Conservation (phyloP, 2,113 vertebrate species). For the Nematolebias whitei region DNA sequence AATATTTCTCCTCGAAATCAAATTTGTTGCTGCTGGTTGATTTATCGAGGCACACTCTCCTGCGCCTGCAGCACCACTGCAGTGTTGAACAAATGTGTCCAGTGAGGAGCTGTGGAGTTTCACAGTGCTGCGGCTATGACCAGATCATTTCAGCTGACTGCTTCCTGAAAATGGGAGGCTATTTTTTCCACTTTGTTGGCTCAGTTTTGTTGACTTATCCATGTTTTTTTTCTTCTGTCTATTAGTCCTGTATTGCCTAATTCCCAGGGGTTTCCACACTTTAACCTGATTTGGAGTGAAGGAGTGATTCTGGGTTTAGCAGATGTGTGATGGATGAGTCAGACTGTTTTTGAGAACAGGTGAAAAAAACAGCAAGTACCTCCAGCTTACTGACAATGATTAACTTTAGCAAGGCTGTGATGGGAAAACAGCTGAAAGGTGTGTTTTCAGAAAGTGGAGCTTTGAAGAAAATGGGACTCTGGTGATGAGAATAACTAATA, state of each 20-base stretch:
- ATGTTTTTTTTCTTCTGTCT: conserved; percentile 2
- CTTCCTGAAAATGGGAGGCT: conserved; percentile 9
- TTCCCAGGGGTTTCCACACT: not conserved
- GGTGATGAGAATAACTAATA: conserved; percentile 13
- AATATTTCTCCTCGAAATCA: conserved; percentile 63
- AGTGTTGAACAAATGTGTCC: conserved; percentile 34
- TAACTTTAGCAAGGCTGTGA: conserved; percentile 12
- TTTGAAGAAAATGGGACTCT: conserved; percentile 8
- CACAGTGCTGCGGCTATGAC: not conserved
- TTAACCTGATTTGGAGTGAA: conserved; percentile 1
- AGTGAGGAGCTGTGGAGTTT: conserved; percentile 11
- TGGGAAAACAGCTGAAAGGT: conserved; percentile 2
- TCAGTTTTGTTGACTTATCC: not conserved
- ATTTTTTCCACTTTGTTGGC: conserved; percentile 12
- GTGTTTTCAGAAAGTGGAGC: conserved; percentile 7
- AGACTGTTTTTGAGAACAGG: conserved; percentile 6
- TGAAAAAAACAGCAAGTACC: not conserved
- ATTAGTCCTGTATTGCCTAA: conserved; percentile 18
- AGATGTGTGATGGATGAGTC: conserved; percentile 18
- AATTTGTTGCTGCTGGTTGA: conserved; percentile 57
- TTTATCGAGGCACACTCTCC: conserved; percentile 33
- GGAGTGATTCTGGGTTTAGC: conserved; percentile 1
- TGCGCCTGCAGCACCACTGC: conserved; percentile 29
- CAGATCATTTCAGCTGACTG: conserved; percentile 4
- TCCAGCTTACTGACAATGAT: conserved; percentile 35